Evolutionary conservation across 2,888 invertebrate genomes (phyloP).

Genomic region (Nemurella pictetii): DNA sequence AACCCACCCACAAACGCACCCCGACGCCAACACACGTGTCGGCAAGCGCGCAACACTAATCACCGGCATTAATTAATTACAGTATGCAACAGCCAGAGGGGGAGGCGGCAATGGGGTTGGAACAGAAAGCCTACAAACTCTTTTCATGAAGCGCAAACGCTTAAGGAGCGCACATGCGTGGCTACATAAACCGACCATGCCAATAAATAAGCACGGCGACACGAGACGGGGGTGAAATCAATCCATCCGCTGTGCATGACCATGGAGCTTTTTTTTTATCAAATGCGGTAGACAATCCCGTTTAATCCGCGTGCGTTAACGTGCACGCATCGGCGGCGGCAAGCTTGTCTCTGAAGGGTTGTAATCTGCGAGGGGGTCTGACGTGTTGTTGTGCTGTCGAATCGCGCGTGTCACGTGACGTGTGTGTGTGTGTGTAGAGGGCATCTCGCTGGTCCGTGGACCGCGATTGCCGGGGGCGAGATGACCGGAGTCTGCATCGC

Average conservation of each 20-base stretch:
- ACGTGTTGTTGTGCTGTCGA: no score
- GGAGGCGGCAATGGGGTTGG: neutral
- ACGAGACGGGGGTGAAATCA: neutral
- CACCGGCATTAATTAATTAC: neutral
- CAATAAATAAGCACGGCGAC: neutral
- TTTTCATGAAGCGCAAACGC: neutral
- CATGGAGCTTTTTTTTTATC: no score
- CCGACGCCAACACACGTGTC: neutral
- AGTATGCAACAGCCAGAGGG: neutral
- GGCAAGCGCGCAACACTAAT: neutral
- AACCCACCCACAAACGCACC: neutral
- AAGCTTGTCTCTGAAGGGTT: neutral
- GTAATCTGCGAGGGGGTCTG: neutral
- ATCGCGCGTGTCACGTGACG: neutral
- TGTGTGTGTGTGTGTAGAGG: neutral
- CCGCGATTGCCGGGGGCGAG: neutral
- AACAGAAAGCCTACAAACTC: neutral
- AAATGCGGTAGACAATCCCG: neutral
- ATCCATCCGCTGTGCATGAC: no score
- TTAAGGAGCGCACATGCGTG: neutral
- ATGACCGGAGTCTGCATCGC: no score
- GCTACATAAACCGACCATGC: neutral
- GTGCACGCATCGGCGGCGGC: neutral
- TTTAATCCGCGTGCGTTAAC: neutral
- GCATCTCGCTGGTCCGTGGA: neutral